Evolutionary conservation across 2,888 invertebrate species (phyloP).

Genomic region (Leptinotarsa haldemani): DNA sequence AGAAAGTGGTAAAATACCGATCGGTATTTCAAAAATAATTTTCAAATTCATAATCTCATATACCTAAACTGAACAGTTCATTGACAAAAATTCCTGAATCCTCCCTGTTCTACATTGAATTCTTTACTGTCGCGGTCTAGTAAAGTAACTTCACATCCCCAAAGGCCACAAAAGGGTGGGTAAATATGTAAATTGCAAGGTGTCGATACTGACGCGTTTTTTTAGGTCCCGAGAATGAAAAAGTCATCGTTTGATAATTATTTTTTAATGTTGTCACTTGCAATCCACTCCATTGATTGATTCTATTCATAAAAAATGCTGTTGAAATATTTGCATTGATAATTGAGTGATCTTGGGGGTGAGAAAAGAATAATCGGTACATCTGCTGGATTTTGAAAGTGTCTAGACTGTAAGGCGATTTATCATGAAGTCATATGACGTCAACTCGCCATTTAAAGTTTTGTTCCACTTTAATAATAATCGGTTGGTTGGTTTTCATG

Average conservation of each 20-base stretch:
- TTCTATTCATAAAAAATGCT: constrained; percentile 57
- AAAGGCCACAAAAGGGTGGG: constrained; percentile 18
- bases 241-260: constrained; percentile 49
- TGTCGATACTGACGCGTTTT: constrained; percentile 37
- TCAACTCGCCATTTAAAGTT: too few relatives aligned
- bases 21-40: neutral
- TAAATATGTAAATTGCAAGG: constrained; percentile 40
- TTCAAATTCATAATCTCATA: neutral
- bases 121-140: constrained; percentile 6
- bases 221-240: constrained; percentile 40
- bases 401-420: neutral
- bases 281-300: constrained; percentile 55
- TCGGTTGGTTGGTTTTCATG: too few relatives aligned
- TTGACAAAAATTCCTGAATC: neutral
- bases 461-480: too few relatives aligned
- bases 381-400: constrained; percentile 12
- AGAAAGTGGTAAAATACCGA: too few relatives aligned
- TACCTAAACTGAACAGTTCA: too few relatives aligned
- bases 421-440: too few relatives aligned
- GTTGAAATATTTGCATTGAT: constrained; percentile 55
- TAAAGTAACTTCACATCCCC: constrained; percentile 10
- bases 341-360: constrained; percentile 53
- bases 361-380: constrained; percentile 14
- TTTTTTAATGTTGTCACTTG: constrained; percentile 53
- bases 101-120: neutral